A percentile compares a stretch with the other conserved stretches of the same genome.
Conservation (phyloP, 2,113 vertebrate genomes). For the Synchiropus splendidus region DNA sequence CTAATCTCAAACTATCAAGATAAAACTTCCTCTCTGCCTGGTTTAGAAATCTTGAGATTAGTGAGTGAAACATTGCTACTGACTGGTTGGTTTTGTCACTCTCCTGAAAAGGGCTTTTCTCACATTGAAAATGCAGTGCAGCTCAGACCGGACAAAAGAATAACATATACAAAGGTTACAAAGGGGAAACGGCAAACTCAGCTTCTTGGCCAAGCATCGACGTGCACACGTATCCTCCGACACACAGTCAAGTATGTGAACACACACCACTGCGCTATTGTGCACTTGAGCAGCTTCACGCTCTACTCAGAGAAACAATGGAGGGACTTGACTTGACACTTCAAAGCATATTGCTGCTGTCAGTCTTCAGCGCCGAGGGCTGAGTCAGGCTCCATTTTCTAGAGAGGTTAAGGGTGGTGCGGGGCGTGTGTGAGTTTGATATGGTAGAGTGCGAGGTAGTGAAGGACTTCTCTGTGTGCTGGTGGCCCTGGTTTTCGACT, state of each 20-base stretch:
- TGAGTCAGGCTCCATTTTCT: constrained; percentile 54
- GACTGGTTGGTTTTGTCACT: constrained; percentile 30
- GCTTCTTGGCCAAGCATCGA: too few relatives aligned
- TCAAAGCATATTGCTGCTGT: constrained; percentile 87
- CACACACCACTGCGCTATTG: constrained; percentile 33
- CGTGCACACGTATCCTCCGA: too few relatives aligned
- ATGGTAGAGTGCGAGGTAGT: constrained; percentile 31
- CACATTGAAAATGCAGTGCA: constrained; percentile 49
- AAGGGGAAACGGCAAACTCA: too few relatives aligned
- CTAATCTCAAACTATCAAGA: constrained; percentile 23
- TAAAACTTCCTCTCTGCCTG: too few relatives aligned
- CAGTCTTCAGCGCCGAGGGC: constrained; percentile 73
- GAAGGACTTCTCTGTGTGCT: constrained; percentile 70
- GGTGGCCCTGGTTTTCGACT: constrained; percentile 34
- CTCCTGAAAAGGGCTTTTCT: constrained; percentile 46
- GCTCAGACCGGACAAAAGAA: constrained; percentile 42
- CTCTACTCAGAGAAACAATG: constrained; percentile 71
- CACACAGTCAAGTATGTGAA: constrained; percentile 24
- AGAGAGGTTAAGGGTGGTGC: constrained; percentile 34
- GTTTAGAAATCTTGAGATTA: constrained; percentile 40
- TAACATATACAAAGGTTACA: constrained; percentile 49
- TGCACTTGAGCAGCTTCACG: constrained; percentile 42
- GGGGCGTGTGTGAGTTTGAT: constrained; percentile 25
- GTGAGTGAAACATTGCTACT: constrained; percentile 30
- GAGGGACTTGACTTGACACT: constrained; percentile 84